Percentiles rank a stretch among this genome's conserved stretches.
Evolutionary conservation across 2,888 invertebrate genomes (phyloP).

Genomic region (Chrysolina haemoptera): DNA sequence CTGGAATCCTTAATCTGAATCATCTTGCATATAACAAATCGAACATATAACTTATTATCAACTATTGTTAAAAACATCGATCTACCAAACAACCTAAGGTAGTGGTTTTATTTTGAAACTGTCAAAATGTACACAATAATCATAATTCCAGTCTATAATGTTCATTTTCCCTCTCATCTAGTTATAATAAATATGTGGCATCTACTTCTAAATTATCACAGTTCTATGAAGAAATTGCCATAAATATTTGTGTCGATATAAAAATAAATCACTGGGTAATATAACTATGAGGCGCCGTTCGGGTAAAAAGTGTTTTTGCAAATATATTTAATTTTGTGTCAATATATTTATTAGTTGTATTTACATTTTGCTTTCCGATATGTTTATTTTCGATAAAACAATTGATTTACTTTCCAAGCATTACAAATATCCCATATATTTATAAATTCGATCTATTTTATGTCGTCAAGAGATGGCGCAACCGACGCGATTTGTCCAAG

Average conservation of each 20-base stretch:
- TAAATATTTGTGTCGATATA: neutral
- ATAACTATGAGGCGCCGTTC: no score
- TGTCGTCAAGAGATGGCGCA: no score
- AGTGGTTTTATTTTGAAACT: conserved; percentile 14
- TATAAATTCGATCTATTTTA: no score
- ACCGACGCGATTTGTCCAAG: no score
- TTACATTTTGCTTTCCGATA: no score
- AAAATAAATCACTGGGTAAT: neutral
- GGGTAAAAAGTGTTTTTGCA: no score
- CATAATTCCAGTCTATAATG: conserved; percentile 23
- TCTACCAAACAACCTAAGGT: conserved; percentile 47
- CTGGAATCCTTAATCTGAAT: conserved; percentile 11
- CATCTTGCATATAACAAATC: conserved; percentile 32
- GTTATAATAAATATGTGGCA: conserved; percentile 55
- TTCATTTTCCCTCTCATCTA: conserved; percentile 35
- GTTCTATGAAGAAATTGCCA: conserved; percentile 42
- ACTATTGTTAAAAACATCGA: conserved; percentile 29
- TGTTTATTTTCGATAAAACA: no score
- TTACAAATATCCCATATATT: no score
- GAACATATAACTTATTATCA: conserved; percentile 35
- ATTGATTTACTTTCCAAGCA: no score
- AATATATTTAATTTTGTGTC: no score
- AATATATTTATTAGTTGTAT: no score
- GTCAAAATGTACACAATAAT: conserved; percentile 18
- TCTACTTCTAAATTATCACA: conserved; percentile 54